A percentile compares a stretch with the other conserved stretches of the same genome.
Conservation (phyloP, 2,113 vertebrate species). For the Kryptolebias marmoratus region DNA sequence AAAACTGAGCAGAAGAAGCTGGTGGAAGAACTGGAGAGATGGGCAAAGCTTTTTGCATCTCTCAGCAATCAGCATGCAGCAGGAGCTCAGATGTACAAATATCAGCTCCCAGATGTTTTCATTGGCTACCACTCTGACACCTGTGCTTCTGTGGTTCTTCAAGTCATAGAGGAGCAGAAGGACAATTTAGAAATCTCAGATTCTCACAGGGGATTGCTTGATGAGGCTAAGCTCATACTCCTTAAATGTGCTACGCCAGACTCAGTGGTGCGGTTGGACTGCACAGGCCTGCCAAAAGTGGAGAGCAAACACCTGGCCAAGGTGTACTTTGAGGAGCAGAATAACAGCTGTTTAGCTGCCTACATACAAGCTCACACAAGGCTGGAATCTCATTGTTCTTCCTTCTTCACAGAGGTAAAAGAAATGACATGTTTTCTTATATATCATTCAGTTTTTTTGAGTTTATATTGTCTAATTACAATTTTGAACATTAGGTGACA, state of each 20-base stretch:
- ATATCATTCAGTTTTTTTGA: neutral
- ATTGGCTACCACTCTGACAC: constrained; percentile 91
- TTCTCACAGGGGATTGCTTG: constrained; percentile 50
- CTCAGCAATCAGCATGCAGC: constrained; percentile 38
- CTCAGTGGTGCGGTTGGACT: constrained; percentile 85
- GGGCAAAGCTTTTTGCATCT: constrained; percentile 82
- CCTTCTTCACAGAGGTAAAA: constrained; percentile 88
- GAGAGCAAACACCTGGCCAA: constrained; percentile 63
- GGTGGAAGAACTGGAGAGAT: constrained; percentile 80
- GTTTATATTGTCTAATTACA: neutral
- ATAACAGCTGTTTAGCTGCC: constrained; percentile 85
- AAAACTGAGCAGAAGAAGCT: constrained; percentile 77
- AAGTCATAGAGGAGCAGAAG: constrained; percentile 78
- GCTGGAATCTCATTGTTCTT: neutral
- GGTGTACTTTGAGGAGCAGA: constrained; percentile 85
- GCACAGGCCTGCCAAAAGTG: constrained; percentile 62
- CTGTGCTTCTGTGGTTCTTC: constrained; percentile 90
- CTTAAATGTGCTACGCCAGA: constrained; percentile 92
- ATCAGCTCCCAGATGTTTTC: constrained; percentile 86
- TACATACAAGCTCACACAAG: constrained; percentile 80
- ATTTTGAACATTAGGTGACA: constrained; percentile 83
- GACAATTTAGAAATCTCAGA: constrained; percentile 10
- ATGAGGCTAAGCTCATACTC: constrained; percentile 81
- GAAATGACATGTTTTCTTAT: neutral
- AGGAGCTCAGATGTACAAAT: constrained; percentile 64